Evolutionary conservation across 2,113 vertebrate species (phyloP).

Genomic region (Lamprotornis superbus): DNA sequence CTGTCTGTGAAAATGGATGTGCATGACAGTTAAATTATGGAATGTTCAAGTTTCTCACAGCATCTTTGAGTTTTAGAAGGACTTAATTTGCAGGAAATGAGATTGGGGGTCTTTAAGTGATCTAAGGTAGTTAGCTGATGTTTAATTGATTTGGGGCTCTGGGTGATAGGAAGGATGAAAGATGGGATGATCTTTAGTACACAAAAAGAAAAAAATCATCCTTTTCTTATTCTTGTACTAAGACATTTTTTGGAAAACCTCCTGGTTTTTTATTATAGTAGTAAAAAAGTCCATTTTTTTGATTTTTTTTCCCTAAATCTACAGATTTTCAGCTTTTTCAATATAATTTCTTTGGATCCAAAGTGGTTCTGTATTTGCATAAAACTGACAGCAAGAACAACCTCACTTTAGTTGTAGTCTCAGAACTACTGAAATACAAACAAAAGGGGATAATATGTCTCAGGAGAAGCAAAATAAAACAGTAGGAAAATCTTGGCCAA

Average conservation of each 20-base stretch:
- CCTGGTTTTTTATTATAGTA: neutral
- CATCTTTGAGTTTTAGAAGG: neutral
- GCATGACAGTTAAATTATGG: neutral
- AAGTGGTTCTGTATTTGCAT: neutral
- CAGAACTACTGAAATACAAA: neutral
- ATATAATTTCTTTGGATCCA: neutral
- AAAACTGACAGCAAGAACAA: neutral
- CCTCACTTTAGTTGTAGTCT: neutral
- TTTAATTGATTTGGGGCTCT: neutral
- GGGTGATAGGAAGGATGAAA: neutral
- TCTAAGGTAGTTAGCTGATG: neutral
- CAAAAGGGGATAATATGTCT: neutral
- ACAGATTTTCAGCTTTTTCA: neutral
- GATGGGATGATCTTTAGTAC: neutral
- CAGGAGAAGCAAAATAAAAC: neutral
- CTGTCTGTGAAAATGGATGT: neutral
- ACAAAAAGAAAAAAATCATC: neutral
- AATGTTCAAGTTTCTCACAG: neutral
- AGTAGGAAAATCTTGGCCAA: neutral
- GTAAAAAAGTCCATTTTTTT: neutral
- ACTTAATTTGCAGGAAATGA: neutral
- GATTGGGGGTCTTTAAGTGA: neutral
- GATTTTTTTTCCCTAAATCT: neutral
- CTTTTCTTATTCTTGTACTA: neutral
- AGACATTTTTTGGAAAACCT: rapidly evolving